A percentile compares a stretch with the other conserved stretches of the same genome.
phyloP scores from a whole-genome alignment of 2,888 invertebrate genomes.

The Leptinotarsa tumamoca region DNA sequence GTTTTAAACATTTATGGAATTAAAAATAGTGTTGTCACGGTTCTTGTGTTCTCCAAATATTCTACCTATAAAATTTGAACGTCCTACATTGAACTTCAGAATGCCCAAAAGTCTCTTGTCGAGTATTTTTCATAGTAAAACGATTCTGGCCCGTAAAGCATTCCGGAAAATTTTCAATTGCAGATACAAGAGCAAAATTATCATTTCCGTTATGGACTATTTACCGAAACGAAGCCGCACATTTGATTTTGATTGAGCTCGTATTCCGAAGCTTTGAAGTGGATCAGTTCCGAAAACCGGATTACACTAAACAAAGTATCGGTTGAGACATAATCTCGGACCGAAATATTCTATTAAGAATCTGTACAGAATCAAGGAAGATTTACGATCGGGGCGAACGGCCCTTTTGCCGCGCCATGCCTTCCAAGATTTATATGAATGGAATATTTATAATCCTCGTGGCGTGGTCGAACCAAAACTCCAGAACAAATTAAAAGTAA shows the following conservation, averaged over 20 bases:
- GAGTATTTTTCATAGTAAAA: background rate
- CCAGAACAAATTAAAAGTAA: constrained; percentile 62
- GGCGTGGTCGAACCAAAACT: constrained; percentile 52
- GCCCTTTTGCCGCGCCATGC: constrained; percentile 48
- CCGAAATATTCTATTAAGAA: constrained; percentile 49
- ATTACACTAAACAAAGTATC: constrained; percentile 63
- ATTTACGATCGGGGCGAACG: constrained; percentile 45
- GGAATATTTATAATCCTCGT: constrained; percentile 63
- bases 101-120: too few relatives aligned
- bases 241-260: constrained; percentile 65
- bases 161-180: constrained; percentile 7
- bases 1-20: too few relatives aligned
- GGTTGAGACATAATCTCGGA: constrained; percentile 49
- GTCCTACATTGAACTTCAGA: too few relatives aligned
- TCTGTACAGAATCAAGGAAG: constrained; percentile 44
- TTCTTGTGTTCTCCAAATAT: too few relatives aligned
- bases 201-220: constrained; percentile 16
- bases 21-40: too few relatives aligned
- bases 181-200: constrained; percentile 9
- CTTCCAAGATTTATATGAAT: constrained; percentile 61
- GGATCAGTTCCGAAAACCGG: constrained; percentile 57
- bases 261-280: constrained; percentile 61
- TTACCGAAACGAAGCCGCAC: constrained; percentile 45
- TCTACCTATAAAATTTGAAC: too few relatives aligned
- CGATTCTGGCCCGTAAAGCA: background rate